Conservation (phyloP, 2,113 vertebrate species). For the Otus sunia region DNA sequence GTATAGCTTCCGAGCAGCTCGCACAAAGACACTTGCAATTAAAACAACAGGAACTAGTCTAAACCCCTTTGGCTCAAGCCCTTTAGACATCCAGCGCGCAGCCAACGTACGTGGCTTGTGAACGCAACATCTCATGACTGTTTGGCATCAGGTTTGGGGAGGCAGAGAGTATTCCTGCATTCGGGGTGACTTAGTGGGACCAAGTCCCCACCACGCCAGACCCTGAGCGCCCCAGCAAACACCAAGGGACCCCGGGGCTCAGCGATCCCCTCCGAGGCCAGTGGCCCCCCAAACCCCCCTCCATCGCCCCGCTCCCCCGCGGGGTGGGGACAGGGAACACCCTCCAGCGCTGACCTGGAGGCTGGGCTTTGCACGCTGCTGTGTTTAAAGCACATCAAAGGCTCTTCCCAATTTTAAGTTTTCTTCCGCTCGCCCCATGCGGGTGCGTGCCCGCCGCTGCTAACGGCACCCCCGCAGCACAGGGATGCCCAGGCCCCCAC, state of each 20-base stretch:
- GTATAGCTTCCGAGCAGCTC: not conserved
- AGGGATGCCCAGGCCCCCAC: not conserved
- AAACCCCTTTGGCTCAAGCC: not conserved
- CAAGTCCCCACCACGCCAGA: fast-evolving
- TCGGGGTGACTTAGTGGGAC: not conserved
- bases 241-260: not conserved
- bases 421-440: not conserved
- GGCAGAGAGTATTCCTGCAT: not conserved
- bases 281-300: not conserved
- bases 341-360: not conserved
- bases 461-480: not conserved
- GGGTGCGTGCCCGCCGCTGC: fast-evolving
- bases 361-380: not conserved
- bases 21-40: not conserved
- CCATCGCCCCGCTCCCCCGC: not conserved
- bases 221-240: not conserved
- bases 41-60: not conserved
- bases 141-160: not conserved
- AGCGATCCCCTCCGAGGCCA: fast-evolving
- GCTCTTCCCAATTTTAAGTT: not conserved
- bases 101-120: fast-evolving
- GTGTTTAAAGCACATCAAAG: not conserved
- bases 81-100: fast-evolving
- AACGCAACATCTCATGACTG: not conserved
- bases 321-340: fast-evolving